Evolutionary conservation across 2,797 vertebrate species (phyloP).

Genomic region (Trichosurus vulpecula): DNA sequence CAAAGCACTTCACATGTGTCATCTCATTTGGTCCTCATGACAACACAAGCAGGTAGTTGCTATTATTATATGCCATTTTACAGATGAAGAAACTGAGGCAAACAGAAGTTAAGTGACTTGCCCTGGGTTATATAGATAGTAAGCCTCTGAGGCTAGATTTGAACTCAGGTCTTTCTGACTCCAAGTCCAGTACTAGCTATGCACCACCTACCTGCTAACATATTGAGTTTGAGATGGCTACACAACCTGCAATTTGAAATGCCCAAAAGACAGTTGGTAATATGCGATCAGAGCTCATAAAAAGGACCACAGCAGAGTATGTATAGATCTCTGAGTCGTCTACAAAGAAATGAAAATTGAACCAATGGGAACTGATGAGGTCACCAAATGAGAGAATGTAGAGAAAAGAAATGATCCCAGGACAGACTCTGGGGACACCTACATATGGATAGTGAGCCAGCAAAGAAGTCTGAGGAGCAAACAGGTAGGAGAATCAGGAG

Average conservation of each 20-base stretch:
- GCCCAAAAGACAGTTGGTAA: too few species aligned
- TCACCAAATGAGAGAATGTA: background rate
- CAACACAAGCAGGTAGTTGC: background rate
- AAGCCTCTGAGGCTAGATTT: background rate
- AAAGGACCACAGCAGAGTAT: background rate
- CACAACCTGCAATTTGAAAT: background rate
- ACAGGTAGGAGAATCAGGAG: background rate
- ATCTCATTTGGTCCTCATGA: background rate
- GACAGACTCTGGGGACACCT: background rate
- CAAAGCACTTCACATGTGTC: too few species aligned
- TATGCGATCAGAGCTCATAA: background rate
- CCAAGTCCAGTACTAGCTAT: background rate
- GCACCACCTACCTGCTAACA: background rate
- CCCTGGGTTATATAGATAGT: background rate
- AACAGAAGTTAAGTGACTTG: background rate
- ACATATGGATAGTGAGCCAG: background rate
- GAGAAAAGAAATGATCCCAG: background rate
- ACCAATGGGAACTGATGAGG: background rate
- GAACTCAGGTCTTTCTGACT: background rate
- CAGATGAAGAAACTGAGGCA: background rate
- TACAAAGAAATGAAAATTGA: background rate
- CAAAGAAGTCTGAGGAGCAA: background rate
- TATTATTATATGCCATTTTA: background rate
- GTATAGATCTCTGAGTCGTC: background rate
- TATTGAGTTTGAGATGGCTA: background rate